phyloP scores from a whole-genome alignment of 2,797 vertebrate species.

The Oophaga sylvatica region DNA sequence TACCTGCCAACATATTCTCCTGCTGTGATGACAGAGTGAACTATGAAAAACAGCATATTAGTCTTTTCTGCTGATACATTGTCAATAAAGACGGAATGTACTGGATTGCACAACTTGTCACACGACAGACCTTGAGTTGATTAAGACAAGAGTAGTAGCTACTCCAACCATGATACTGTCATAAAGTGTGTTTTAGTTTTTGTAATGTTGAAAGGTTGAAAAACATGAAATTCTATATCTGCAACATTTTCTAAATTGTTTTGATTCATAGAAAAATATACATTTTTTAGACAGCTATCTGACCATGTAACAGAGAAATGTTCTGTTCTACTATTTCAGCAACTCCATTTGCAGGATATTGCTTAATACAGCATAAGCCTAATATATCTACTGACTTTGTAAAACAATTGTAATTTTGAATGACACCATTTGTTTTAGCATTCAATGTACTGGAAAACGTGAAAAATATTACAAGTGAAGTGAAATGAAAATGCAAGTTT shows the following conservation, averaged over 20 bases:
- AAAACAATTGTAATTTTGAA: no score
- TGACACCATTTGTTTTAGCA: no score
- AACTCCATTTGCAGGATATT: not conserved
- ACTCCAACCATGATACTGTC: conserved; percentile 1
- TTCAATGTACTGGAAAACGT: no score
- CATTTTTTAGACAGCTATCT: not conserved
- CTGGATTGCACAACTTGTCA: conserved; percentile 18
- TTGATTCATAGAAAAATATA: not conserved
- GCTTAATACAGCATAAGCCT: not conserved
- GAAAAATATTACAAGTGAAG: no score
- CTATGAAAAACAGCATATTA: conserved; percentile 17
- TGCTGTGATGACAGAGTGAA: conserved; percentile 29
- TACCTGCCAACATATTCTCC: conserved; percentile 5
- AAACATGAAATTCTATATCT: not conserved
- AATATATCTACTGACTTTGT: not conserved
- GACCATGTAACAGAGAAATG: not conserved
- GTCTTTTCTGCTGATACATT: conserved; percentile 33
- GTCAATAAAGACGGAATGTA: conserved; percentile 20
- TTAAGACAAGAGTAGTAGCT: not conserved
- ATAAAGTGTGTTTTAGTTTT: not conserved
- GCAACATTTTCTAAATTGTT: not conserved
- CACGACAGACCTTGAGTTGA: not conserved
- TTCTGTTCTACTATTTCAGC: not conserved
- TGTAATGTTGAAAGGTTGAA: not conserved
- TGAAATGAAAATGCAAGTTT: no score